phyloP scores from a whole-genome alignment of 2,888 invertebrate genomes.

The Merodon equestris region DNA sequence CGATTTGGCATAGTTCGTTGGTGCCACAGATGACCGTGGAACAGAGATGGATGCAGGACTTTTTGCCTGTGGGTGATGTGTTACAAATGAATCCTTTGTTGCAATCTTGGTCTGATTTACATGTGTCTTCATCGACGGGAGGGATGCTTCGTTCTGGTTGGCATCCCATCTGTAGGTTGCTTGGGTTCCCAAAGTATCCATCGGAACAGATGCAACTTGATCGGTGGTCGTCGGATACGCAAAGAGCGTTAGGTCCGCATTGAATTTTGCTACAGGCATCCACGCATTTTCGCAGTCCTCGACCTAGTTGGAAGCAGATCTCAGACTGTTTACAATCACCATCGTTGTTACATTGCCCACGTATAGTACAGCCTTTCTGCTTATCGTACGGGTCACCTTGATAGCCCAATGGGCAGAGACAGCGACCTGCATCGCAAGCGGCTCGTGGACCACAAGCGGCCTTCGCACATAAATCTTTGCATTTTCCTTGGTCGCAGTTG shows the following conservation, averaged over 20 bases:
- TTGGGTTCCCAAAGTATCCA: conserved; percentile 90
- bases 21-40: conserved; percentile 89
- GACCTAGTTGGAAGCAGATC: conserved; percentile 92
- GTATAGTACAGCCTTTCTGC: conserved; percentile 84
- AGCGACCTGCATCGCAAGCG: conserved; percentile 88
- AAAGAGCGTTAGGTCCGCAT: conserved; percentile 94
- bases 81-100: conserved; percentile 85
- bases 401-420: conserved; percentile 89
- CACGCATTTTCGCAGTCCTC: conserved; percentile 88
- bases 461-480: conserved; percentile 87
- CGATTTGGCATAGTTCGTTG: conserved; percentile 88
- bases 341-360: conserved; percentile 89
- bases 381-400: conserved; percentile 87
- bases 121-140: conserved; percentile 81
- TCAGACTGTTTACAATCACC: conserved; percentile 90
- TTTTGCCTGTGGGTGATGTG: conserved; percentile 82
- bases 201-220: conserved; percentile 92
- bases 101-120: conserved; percentile 86
- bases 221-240: conserved; percentile 90
- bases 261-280: conserved; percentile 92
- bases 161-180: conserved; percentile 88
- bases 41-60: conserved; percentile 88
- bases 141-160: conserved; percentile 84
- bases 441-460: conserved; percentile 90
- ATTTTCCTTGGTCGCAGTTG: conserved; percentile 86